Evolutionary conservation across 2,113 vertebrate genomes (phyloP).

Genomic region (Gambusia holbrooki): DNA sequence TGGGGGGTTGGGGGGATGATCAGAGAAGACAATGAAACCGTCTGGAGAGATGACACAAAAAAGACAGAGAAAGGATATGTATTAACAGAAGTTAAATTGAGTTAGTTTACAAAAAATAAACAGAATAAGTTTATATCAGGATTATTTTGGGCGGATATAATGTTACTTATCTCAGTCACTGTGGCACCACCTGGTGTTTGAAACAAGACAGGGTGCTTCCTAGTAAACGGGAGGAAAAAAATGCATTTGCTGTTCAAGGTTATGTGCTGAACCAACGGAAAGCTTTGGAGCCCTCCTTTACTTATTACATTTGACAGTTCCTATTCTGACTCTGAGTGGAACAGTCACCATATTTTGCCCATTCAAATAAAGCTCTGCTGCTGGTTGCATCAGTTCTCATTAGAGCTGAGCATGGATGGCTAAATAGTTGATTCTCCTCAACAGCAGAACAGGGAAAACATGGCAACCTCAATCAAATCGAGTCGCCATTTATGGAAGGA

Average conservation of each 20-base stretch:
- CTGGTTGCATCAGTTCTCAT: too few relatives aligned
- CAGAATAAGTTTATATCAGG: too few relatives aligned
- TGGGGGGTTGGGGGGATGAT: not conserved
- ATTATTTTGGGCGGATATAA: not conserved
- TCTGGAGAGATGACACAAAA: constrained; percentile 3
- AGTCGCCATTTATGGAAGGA: not conserved
- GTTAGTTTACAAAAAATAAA: not conserved
- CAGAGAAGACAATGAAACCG: too few relatives aligned
- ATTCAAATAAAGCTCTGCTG: too few relatives aligned
- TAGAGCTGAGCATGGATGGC: too few relatives aligned
- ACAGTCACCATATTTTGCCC: too few relatives aligned
- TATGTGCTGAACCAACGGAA: not conserved
- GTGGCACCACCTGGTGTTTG: constrained; percentile 51
- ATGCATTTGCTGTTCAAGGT: not conserved
- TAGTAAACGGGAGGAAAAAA: not conserved
- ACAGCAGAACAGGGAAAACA: not conserved
- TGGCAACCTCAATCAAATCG: not conserved
- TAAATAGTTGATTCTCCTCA: too few relatives aligned
- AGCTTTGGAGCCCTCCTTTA: not conserved
- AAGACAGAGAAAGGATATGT: not conserved
- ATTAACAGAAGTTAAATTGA: not conserved
- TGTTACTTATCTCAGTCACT: constrained; percentile 10
- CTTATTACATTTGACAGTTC: too few relatives aligned
- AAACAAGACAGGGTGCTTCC: not conserved
- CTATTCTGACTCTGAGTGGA: too few relatives aligned